phyloP scores from a whole-genome alignment of 2,113 vertebrate genomes.

The Centropus unirufus region DNA sequence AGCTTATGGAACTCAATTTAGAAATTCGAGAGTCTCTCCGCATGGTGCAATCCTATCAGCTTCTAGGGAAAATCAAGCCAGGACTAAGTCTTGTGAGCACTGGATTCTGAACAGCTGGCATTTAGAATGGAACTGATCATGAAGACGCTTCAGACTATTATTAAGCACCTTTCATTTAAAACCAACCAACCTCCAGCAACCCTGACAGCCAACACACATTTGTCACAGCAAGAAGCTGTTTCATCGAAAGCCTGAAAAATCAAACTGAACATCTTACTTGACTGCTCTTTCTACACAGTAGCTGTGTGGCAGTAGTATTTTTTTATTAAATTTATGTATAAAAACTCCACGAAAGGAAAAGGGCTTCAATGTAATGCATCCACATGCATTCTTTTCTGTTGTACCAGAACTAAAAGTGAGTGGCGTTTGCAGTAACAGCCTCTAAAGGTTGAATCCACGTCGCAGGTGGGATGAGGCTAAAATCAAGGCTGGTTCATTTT shows the following conservation, averaged over 20 bases:
- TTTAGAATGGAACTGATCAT: conserved; percentile 27
- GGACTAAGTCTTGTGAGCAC: conserved; percentile 79
- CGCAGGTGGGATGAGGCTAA: conserved; percentile 81
- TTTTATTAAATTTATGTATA: conserved; percentile 45
- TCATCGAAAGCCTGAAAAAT: conserved; percentile 19
- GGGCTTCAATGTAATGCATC: conserved; percentile 78
- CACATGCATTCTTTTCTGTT: conserved; percentile 62
- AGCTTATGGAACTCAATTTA: conserved; percentile 96
- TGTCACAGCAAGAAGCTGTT: conserved; percentile 20
- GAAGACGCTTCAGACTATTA: conserved; percentile 42
- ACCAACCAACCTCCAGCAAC: neutral
- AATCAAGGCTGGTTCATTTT: conserved; percentile 74
- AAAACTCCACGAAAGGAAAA: conserved; percentile 76
- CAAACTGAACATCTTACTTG: conserved; percentile 15
- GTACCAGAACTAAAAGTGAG: conserved; percentile 38
- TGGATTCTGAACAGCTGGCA: conserved; percentile 83
- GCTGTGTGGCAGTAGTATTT: conserved; percentile 61
- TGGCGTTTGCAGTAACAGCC: conserved; percentile 71
- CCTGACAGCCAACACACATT: conserved; percentile 28
- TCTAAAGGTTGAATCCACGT: conserved; percentile 31
- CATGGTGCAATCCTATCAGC: conserved; percentile 82
- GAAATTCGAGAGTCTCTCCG: conserved; percentile 94
- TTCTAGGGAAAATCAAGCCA: conserved; percentile 73
- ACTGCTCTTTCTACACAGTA: conserved; percentile 68
- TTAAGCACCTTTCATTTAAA: conserved; percentile 73